Conservation (phyloP, 1,140 invertebrate genomes). For the Drosophila varians region DNA sequence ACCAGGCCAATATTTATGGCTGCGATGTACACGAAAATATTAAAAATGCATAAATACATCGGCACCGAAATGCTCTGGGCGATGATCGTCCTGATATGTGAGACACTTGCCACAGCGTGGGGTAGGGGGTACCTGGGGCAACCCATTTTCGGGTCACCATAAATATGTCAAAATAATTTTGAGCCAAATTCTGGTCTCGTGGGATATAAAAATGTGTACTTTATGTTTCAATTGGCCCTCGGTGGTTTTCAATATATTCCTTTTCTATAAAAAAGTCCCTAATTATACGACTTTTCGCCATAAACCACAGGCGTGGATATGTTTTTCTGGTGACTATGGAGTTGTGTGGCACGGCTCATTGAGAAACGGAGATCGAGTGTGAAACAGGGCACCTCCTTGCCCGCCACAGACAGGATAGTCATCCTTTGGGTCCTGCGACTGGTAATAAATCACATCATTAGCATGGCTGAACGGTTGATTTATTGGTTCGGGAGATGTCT, state of each 20-base stretch:
- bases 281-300: constrained; percentile 56
- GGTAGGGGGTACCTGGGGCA: constrained; percentile 8
- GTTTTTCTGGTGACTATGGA: too few species aligned
- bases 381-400: constrained; percentile 60
- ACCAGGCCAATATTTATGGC: constrained; percentile 43
- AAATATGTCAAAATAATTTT: constrained; percentile 76
- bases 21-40: constrained; percentile 52
- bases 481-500: constrained; percentile 53
- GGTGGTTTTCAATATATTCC: constrained; percentile 34
- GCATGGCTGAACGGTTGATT: constrained; percentile 57
- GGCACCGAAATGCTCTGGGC: constrained; percentile 18
- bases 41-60: constrained; percentile 78
- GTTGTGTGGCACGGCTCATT: constrained; percentile 51
- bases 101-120: constrained; percentile 43
- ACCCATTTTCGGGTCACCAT: constrained; percentile 53
- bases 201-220: constrained; percentile 56
- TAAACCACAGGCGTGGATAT: constrained; percentile 39
- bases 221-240: constrained; percentile 37
- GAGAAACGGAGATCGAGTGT: constrained; percentile 63
- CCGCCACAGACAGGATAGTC: constrained; percentile 22
- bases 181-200: constrained; percentile 56
- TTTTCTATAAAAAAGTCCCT: constrained; percentile 9
- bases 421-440: constrained; percentile 42
- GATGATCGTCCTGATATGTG: constrained; percentile 55
- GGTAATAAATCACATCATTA: constrained; percentile 77